Evolutionary conservation across 2,888 invertebrate species (phyloP), one percentile per base, ranked within the genome.

Genomic region (Chaetogeoica ovagalla): DNA sequence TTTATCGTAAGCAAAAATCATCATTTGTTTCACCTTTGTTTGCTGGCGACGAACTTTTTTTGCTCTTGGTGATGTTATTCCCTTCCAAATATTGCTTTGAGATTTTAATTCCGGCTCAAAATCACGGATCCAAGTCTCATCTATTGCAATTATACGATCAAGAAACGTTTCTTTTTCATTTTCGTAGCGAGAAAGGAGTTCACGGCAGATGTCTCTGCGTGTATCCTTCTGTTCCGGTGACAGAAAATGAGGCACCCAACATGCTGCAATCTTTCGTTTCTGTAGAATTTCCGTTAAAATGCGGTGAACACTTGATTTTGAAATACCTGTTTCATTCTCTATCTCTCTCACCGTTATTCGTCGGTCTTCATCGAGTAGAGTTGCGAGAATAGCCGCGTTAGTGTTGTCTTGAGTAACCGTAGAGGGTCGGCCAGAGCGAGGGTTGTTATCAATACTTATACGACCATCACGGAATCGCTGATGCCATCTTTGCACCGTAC

Each of bases 351-450:
- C 55, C 11, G 55, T 55, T 55, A 55, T 55, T 55, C 55, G 55
- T 55, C 55, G 55, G 55, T 11, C 55, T 55, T 55, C 55, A 55
- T 55, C 55, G 55, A 55, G 55, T 13, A 11, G 55, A 17, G 17
- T 55, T 55, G 55, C 17, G 7, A 55, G 55, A 55, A 55, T 17
- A 55, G 55, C 55, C 55, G 55, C 55, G 55, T 55, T 55, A 55
- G 55, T 65, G 65, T 65, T 39, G 39, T 65, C 65, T 65, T 39
- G 65, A 62, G 30, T 62, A 62, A 62, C 62, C 62, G 30, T 65
- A 65, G 39, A 65, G 37, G 65, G 39, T 65, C 39, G 65, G 65
- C 39, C 39, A 65, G 65, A 39, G 8, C 39, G 39, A 39, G 39
- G 39, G 39, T 39, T 39, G 39, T 39, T 39, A 39, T 39, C 39